phyloP scores from a whole-genome alignment of 2,888 invertebrate genomes.

The Oscheius sp. region DNA sequence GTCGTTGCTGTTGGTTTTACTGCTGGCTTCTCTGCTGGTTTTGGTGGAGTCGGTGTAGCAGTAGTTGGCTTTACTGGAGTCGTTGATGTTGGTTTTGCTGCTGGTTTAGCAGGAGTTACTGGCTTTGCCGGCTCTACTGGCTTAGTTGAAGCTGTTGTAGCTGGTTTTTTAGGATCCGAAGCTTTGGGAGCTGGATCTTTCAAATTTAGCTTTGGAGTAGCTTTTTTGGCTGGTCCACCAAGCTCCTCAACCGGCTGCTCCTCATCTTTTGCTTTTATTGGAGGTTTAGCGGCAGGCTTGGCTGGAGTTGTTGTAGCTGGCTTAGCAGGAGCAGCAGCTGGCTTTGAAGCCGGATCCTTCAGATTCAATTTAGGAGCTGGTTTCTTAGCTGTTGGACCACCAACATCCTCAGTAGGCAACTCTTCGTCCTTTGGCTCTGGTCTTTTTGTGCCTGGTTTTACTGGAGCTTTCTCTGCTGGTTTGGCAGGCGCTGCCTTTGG shows the following conservation, averaged over 20 bases:
- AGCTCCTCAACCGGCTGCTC: constrained; percentile 43
- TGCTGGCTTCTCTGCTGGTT: background rate
- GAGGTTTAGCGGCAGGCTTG: constrained; percentile 13
- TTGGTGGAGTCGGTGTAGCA: background rate
- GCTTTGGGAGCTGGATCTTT: constrained; percentile 34
- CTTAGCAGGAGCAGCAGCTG: constrained; percentile 26
- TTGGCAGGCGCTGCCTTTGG: constrained; percentile 20
- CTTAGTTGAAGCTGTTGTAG: background rate
- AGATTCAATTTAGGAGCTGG: background rate
- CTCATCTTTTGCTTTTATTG: constrained; percentile 20
- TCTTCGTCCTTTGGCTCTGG: constrained; percentile 41
- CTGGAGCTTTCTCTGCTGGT: constrained; percentile 26
- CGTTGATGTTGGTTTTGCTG: background rate
- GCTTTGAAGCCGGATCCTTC: background rate
- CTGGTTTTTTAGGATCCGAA: constrained; percentile 12
- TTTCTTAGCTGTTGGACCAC: constrained; percentile 20
- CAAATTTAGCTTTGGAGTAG: constrained; percentile 24
- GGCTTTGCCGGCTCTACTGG: background rate
- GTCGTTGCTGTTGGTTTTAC: constrained; percentile 33
- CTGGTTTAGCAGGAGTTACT: constrained; percentile 16
- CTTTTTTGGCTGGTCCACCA: constrained; percentile 41
- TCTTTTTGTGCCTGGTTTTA: background rate
- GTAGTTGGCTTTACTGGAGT: constrained; percentile 3
- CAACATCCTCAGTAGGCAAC: constrained; percentile 36
- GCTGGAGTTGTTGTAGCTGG: background rate